A percentile compares a stretch with the other conserved stretches of the same genome.
phyloP scores from a whole-genome alignment of 2,888 invertebrate genomes.

The Athrips mouffetella region DNA sequence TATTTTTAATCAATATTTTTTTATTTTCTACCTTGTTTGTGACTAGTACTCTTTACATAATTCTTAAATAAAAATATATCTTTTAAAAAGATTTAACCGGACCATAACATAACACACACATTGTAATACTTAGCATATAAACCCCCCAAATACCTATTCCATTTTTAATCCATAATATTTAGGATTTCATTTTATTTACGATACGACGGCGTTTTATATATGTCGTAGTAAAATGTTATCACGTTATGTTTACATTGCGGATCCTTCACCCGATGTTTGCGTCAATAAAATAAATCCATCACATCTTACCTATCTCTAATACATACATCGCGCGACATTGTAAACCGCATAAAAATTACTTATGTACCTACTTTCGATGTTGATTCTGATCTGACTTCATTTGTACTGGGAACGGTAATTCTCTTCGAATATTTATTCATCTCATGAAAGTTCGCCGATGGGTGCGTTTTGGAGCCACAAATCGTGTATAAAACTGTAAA shows the following conservation, averaged over 20 bases:
- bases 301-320: not conserved
- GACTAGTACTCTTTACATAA: conserved; percentile 1
- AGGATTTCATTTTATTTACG: too few relatives aligned
- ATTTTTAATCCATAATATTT: too few relatives aligned
- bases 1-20: not conserved
- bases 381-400: not conserved
- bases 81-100: too few relatives aligned
- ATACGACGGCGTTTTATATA: too few relatives aligned
- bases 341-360: not conserved
- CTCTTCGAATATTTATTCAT: conserved; percentile 16
- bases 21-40: not conserved
- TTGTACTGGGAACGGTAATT: not conserved
- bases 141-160: too few relatives aligned
- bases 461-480: conserved; percentile 98
- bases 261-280: conserved; percentile 14
- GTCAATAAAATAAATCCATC: not conserved
- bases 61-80: not conserved
- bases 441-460: conserved; percentile 95
- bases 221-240: not conserved
- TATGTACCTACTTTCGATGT: not conserved
- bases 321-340: not conserved
- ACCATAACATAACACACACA: too few relatives aligned
- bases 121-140: too few relatives aligned
- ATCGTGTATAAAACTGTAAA: conserved; percentile 96
- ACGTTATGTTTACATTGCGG: not conserved